Base-by-base conservation (phyloP, 2,888 invertebrate species). In the Metellina segmentata region DNA sequence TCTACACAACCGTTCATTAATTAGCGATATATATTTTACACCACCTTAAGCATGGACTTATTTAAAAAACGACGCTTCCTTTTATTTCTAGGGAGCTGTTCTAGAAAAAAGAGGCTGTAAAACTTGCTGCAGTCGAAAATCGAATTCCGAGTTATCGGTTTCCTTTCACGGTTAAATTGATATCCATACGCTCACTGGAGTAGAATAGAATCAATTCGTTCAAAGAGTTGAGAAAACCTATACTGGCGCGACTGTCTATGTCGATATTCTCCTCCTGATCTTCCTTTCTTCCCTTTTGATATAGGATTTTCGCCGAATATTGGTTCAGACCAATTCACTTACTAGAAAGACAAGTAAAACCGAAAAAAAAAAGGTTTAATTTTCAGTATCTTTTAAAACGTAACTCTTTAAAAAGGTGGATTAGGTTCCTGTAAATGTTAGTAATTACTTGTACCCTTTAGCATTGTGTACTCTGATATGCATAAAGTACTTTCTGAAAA, bases 161-260 rank as follows among this genome's bases (percentile, higher is more conserved):
- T 83, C 16, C 52, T 53, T 52, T 85, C 83, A 85, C 53, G 34
- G 53, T 61, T 61, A 85, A 85, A 85, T 85, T 75, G 83, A 72
- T 75, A 74, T 53, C 75, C 52, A 52, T 34, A 34, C 83, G 20
- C 74, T 75, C 61, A 34, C 72, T 85, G 11, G 74, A 74, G 51
- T 85, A 74, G 74, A 85, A 85, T 70, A n/a, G 53, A 75, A 75
- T 85, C 83, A 72, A 49, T 85, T 75, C 75, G 11, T 53, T 79
- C 53, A 53, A 53, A 53, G 53, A 53, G 53, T 79, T 79, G 53
- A 53, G 79, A 79, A 79, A 53, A 19, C 61, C 20, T 61, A 53
- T 61, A 61, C 61, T 61, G 61, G 34, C 9, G 61, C 61, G 16
- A 61, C 61, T 61, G 61, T 53, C 61, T 13, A 19, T 53, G 53